These are phyloP conservation scores for Drosophila azteca DNA, from an alignment of 1,140 invertebrate genomes.

Conservation along the genomic window DNA sequence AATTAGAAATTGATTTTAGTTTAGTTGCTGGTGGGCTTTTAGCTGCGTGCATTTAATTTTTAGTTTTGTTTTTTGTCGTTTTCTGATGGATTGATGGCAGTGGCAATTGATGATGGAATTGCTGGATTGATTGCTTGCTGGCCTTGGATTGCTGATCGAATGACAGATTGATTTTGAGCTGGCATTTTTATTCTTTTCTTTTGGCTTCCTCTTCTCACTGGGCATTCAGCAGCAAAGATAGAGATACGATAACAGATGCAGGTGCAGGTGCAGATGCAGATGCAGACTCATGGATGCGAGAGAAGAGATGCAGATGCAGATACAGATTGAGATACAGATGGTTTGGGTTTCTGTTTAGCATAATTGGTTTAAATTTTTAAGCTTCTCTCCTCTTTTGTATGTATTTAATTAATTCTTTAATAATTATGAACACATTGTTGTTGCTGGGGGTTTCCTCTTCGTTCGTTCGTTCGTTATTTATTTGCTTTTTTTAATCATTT, in stretches of 20 bases:
- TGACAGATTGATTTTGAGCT: conserved; percentile 62
- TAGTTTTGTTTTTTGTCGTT: conserved; percentile 28
- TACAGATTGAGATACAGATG: conserved; percentile 46
- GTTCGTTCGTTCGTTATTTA: conserved; percentile 23
- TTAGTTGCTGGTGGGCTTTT: conserved; percentile 40
- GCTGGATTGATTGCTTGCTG: conserved; percentile 65
- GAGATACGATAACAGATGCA: conserved; percentile 35
- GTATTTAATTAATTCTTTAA: conserved; percentile 52
- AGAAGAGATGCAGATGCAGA: conserved; percentile 22
- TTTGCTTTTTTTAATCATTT: conserved; percentile 48
- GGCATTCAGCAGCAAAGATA: conserved; percentile 24
- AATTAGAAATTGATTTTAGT: conserved; percentile 41
- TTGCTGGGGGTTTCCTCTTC: conserved; percentile 27
- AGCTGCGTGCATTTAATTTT: conserved; percentile 43
- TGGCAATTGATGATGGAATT: conserved; percentile 72
- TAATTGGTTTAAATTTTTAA: conserved; percentile 35
- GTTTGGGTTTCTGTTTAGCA: conserved; percentile 53
- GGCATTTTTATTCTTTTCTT: conserved; percentile 59
- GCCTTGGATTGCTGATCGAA: conserved; percentile 38
- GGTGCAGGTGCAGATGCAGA: conserved; percentile 32
- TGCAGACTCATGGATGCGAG: conserved; percentile 53
- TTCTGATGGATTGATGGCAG: conserved; percentile 64
- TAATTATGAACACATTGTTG: conserved; percentile 72
- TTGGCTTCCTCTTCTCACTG: conserved; percentile 26
- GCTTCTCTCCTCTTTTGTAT: conserved; percentile 24